Percentiles rank a stretch among this genome's conserved stretches.
These are phyloP conservation scores for Rhopalosiphum padi DNA, from an alignment of 1,140 invertebrate genomes.

Conservation along the genomic window DNA sequence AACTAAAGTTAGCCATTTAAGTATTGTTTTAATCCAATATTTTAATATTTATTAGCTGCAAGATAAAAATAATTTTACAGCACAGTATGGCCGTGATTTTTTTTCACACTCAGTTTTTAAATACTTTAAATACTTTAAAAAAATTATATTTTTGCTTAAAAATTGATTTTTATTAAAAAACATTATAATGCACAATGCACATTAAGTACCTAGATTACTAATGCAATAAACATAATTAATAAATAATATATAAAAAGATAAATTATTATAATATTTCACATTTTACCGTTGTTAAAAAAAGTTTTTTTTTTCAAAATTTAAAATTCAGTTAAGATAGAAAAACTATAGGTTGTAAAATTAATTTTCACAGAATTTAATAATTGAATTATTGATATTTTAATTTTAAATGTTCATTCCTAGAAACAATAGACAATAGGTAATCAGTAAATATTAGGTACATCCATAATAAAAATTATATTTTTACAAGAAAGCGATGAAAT, in stretches of 20 bases:
- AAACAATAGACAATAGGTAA: not conserved
- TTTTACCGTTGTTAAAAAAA: not conserved
- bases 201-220: not conserved
- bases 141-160: no score
- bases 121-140: not conserved
- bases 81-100: not conserved
- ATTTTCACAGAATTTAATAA: not conserved
- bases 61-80: not conserved
- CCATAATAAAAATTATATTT: not conserved
- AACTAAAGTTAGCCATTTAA: no score
- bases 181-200: no score
- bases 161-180: not conserved
- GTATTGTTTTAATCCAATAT: no score
- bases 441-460: no score
- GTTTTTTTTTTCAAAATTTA: no score
- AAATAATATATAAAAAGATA: not conserved
- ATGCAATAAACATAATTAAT: not conserved
- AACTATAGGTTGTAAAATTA: not conserved
- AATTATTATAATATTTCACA: not conserved
- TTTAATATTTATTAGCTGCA: no score
- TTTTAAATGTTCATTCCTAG: not conserved
- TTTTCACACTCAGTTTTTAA: not conserved
- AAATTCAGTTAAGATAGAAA: no score
- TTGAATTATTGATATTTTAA: not conserved
- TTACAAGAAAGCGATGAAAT: not conserved